Conservation (phyloP, 1,140 invertebrate genomes). For the Drosophila kanapiae region DNA sequence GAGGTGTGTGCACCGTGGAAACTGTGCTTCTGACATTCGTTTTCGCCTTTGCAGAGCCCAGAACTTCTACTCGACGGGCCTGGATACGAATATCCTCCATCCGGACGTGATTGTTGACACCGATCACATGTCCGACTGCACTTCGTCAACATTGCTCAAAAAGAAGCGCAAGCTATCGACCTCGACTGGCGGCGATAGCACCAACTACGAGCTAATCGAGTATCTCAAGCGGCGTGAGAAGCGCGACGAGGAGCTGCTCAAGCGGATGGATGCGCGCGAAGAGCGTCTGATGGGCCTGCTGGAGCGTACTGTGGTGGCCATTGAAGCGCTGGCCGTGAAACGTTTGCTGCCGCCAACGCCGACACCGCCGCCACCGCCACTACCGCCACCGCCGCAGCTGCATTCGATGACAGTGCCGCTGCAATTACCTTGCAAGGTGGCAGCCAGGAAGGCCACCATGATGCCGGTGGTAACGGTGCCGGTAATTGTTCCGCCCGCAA, state of each 20-base stretch:
- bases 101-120: slow-evolving; percentile 84
- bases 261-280: slow-evolving; percentile 82
- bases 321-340: slow-evolving; percentile 67
- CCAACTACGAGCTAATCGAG: slow-evolving; percentile 83
- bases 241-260: slow-evolving; percentile 77
- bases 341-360: background rate
- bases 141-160: slow-evolving; percentile 67
- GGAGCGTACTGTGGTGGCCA: slow-evolving; percentile 79
- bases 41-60: slow-evolving; percentile 55
- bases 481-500: background rate
- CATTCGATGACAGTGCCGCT: too few species aligned
- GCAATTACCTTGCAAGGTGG: background rate
- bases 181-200: slow-evolving; percentile 82
- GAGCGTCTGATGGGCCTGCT: slow-evolving; percentile 75
- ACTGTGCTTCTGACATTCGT: background rate
- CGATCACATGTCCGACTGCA: slow-evolving; percentile 82
- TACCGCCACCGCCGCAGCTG: too few species aligned
- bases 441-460: background rate
- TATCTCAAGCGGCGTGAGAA: slow-evolving; percentile 82
- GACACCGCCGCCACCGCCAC: too few species aligned
- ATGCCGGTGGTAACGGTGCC: slow-evolving; percentile 5
- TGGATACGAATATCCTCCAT: slow-evolving; percentile 79
- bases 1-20: background rate
- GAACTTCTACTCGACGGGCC: slow-evolving; percentile 76
- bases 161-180: slow-evolving; percentile 80